Evolutionary conservation across 2,113 vertebrate genomes (phyloP), one percentile per base, ranked within the genome.

Genomic region (Xiphorhynchus elegans): DNA sequence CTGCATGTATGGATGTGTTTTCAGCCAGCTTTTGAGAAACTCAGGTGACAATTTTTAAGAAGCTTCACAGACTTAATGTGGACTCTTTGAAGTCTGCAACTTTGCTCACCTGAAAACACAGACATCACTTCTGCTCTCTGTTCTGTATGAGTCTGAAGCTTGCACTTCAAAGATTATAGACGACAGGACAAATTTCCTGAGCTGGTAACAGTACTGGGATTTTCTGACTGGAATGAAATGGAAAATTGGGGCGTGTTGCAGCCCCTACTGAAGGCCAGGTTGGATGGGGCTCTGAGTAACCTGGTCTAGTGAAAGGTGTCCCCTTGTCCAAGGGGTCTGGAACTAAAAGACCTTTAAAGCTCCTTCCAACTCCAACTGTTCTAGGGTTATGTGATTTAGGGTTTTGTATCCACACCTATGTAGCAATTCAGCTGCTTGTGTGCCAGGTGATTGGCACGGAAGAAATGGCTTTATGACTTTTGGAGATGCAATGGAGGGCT

Each of bases 11-110:
- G 8, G 72, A 42, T 84, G 35, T 16, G 1, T 88, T 95, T 92
- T 88, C 78, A 60, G 73, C 44, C 79, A 68, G 84, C 74, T 80
- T 95, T 91, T 79, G 44, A 93, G 90, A 92, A 92, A 66, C 90
- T 89, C 86, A 28, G 73, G 91, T 95, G 96, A 95, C 93, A 95
- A 84, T 92, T 84, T 95, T 95, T 90, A 93, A 85, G 95, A 87
- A 81, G 67, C 81, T 88, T 94, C 87, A 80, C 63, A 94, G 93
- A 39, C 73, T 40, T 85, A 78, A 78, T 62, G 69, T 4, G 0
- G 50, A 91, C 77, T 49, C 94, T 97, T 97, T 95, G 96, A 96
- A 95, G 96, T 95, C 88, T 92, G 92, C 47, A 67, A 82, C 76
- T 75, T 94, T 66, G 68, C 82, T 90, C 80, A 84, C 82, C 82